Base-by-base conservation (phyloP, 2,797 vertebrate genomes). In the Geotrypetes seraphini region DNA sequence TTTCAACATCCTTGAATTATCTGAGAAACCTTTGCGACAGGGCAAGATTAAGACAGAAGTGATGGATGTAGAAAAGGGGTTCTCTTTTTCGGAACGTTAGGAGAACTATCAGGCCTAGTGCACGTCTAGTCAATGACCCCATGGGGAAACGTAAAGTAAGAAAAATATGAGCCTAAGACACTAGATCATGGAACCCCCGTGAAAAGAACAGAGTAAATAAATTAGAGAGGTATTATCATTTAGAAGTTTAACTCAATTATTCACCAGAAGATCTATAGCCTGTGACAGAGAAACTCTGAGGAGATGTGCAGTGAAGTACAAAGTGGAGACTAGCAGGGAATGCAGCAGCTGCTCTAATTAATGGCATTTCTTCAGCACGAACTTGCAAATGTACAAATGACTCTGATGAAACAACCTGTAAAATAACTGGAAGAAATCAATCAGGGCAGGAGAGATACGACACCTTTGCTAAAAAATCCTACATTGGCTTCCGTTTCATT, bases 331-430 rank as follows among this genome's bases (percentile, higher is more conserved):
- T 16, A 31, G 8, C 1, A 1, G 10, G 16, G 3, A n/a, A 16
- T 0, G 0, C 1, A 4, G 12, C 4, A 10, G 0, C 4, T 5
- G 19, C 14, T 16, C 32, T 17, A 32, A 23, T 3, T n/a, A 5
- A 28, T 6, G 6, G 7, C 6, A 3, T 3, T 16, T n/a, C n/a
- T n/a, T n/a, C n/a, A n/a, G n/a, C n/a, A n/a, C n/a, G n/a, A n/a
- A n/a, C n/a, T n/a, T n/a, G n/a, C n/a, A n/a, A n/a, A n/a, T n/a
- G n/a, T n/a, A n/a, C n/a, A n/a, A n/a, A n/a, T n/a, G n/a, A n/a
- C n/a, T n/a, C n/a, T n/a, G n/a, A n/a, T n/a, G n/a, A n/a, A n/a
- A n/a, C n/a, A n/a, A n/a, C n/a, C n/a, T n/a, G n/a, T n/a, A n/a
- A n/a, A n/a, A n/a, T n/a, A n/a, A n/a, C n/a, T n/a, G n/a, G n/a